A percentile compares a stretch with the other conserved stretches of the same genome.
phyloP scores from a whole-genome alignment of 2,888 invertebrate species.

The Athalia cordata region DNA sequence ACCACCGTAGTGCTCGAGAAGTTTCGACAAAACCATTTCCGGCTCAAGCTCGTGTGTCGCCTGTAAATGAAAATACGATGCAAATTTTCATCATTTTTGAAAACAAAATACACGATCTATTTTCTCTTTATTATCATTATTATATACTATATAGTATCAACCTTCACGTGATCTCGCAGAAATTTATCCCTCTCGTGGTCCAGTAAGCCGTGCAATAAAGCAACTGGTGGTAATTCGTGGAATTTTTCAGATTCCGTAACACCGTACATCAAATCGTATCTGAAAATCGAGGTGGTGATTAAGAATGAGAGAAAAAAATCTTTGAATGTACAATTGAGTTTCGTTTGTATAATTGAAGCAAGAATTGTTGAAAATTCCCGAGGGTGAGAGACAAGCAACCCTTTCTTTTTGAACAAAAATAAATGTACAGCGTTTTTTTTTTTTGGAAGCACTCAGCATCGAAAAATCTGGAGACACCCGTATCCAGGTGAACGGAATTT shows the following conservation, averaged over 20 bases:
- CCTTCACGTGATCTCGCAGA: conserved; percentile 82
- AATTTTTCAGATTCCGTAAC: conserved; percentile 89
- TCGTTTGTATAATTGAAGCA: not conserved
- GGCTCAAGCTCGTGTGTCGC: conserved; percentile 69
- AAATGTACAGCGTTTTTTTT: too few relatives aligned
- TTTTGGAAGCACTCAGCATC: not conserved
- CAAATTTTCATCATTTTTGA: not conserved
- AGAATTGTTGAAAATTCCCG: too few relatives aligned
- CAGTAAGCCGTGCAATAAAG: conserved; percentile 83
- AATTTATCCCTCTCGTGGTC: conserved; percentile 86
- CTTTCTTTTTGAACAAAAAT: too few relatives aligned
- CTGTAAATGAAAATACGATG: conserved; percentile 53
- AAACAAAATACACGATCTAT: not conserved
- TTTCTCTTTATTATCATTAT: too few relatives aligned
- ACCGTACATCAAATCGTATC: conserved; percentile 91
- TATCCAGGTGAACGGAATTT: too few relatives aligned
- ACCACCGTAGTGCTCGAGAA: conserved; percentile 67
- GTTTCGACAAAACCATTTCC: conserved; percentile 65
- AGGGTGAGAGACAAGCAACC: too few relatives aligned
- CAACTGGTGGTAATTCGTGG: conserved; percentile 83
- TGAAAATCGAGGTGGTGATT: conserved; percentile 67
- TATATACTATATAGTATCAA: too few relatives aligned
- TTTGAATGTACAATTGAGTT: not conserved
- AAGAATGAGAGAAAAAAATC: not conserved
- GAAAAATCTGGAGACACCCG: not conserved